phyloP scores from a whole-genome alignment of 2,113 vertebrate genomes.

The Odontesthes bonariensis region DNA sequence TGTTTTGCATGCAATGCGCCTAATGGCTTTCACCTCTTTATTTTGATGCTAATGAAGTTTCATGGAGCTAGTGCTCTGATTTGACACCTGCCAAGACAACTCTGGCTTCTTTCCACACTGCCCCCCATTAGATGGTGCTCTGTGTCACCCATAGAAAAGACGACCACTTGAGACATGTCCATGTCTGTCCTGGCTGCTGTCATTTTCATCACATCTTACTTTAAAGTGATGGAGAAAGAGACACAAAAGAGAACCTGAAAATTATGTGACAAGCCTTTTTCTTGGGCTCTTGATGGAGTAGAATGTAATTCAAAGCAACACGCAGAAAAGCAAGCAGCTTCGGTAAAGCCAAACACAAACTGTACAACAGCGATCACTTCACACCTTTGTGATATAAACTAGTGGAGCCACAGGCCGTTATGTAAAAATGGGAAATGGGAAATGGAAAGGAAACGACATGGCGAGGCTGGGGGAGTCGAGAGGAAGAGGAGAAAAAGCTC shows the following conservation, averaged over 20 bases:
- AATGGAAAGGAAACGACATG: constrained; percentile 32
- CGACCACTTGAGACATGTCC: background rate
- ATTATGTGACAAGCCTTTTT: constrained; percentile 39
- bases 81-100: background rate
- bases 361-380: constrained; percentile 33
- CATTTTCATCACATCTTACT: background rate
- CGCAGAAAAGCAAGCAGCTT: constrained; percentile 22
- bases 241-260: constrained; percentile 26
- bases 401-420: constrained; percentile 60
- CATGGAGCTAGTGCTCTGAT: background rate
- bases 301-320: constrained; percentile 39
- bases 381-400: constrained; percentile 53
- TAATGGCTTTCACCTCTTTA: no score
- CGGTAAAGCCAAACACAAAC: constrained; percentile 29
- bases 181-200: background rate
- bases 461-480: constrained; percentile 13
- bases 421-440: constrained; percentile 54
- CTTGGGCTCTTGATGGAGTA: constrained; percentile 17
- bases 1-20: background rate
- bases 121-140: background rate
- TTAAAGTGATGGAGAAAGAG: constrained; percentile 19
- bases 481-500: constrained; percentile 9
- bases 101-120: background rate
- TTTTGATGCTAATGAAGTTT: no score
- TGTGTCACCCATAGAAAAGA: background rate